Evolutionary conservation across 30 jellyfish, hydroid and myxozoan genomes (phyloP).

Genomic region (Aurelia sp.): DNA sequence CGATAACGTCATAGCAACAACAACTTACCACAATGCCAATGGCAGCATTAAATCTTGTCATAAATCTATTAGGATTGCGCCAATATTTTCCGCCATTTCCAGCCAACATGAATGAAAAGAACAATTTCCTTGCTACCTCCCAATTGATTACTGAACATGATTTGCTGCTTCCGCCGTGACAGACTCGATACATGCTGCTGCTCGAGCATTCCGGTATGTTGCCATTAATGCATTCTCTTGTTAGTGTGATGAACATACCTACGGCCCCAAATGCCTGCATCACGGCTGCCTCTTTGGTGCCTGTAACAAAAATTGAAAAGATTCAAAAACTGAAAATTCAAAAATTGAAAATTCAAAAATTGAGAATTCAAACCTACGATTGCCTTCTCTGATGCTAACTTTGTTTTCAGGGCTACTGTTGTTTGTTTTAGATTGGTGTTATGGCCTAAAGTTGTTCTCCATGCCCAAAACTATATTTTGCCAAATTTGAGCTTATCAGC

Average conservation of each 20-base stretch:
- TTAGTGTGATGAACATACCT: conserved; percentile 58
- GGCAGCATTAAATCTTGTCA: conserved; percentile 50
- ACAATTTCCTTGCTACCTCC: conserved; percentile 52
- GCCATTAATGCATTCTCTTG: conserved; percentile 65
- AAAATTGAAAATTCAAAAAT: too few species aligned
- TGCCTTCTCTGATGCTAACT: too few species aligned
- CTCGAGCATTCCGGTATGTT: conserved; percentile 41
- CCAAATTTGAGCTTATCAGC: too few species aligned
- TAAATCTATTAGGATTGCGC: conserved; percentile 53
- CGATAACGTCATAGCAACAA: not conserved
- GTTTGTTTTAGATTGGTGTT: too few species aligned
- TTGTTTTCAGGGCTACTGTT: too few species aligned
- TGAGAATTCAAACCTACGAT: too few species aligned
- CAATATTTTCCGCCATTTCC: conserved; percentile 48
- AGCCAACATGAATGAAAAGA: conserved; percentile 44
- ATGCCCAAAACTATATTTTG: too few species aligned
- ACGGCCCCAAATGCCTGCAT: conserved; percentile 82
- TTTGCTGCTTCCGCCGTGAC: conserved; percentile 36
- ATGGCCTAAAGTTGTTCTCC: too few species aligned
- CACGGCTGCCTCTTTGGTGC: conserved; percentile 78
- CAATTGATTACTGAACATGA: conserved; percentile 63
- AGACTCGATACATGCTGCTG: conserved; percentile 53
- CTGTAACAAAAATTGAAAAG: conserved; percentile 16
- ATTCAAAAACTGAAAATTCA: too few species aligned
- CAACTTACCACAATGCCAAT: conserved; percentile 67